These are phyloP conservation scores for Camptogramma bilineatum DNA, from an alignment of 2,888 invertebrate species.

Conservation along the genomic window DNA sequence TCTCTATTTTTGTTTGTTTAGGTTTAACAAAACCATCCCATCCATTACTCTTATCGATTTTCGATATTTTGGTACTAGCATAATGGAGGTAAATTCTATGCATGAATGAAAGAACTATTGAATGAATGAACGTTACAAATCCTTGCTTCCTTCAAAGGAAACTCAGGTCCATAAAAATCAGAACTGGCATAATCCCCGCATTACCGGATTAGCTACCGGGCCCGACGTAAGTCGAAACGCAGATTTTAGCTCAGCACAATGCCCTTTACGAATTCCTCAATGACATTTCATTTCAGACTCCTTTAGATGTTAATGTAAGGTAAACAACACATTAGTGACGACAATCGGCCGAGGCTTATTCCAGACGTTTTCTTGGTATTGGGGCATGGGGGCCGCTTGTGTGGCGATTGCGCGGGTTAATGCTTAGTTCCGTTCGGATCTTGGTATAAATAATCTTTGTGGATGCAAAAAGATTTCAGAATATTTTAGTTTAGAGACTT, in stretches of 20 bases:
- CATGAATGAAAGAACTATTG: slow-evolving; percentile 18
- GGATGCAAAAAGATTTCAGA: slow-evolving; percentile 11
- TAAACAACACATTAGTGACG: slow-evolving; percentile 76
- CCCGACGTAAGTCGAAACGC: slow-evolving; percentile 42
- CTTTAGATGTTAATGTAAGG: slow-evolving; percentile 65
- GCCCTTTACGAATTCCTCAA: slow-evolving; percentile 26
- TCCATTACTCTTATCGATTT: neutral
- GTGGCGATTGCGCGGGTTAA: slow-evolving; percentile 67
- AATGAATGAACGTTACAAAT: slow-evolving; percentile 26
- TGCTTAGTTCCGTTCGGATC: slow-evolving; percentile 67
- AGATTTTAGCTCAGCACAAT: slow-evolving; percentile 25
- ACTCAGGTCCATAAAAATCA: slow-evolving; percentile 26
- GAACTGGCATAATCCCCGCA: slow-evolving; percentile 47
- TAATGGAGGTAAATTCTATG: neutral
- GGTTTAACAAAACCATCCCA: too few species aligned
- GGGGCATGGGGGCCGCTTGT: slow-evolving; percentile 72
- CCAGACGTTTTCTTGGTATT: slow-evolving; percentile 73
- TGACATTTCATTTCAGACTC: slow-evolving; percentile 56
- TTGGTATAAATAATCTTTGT: slow-evolving; percentile 42
- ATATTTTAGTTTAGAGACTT: slow-evolving; percentile 9
- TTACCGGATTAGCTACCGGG: slow-evolving; percentile 66
- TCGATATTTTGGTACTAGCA: neutral
- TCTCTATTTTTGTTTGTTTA: neutral
- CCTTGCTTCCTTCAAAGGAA: slow-evolving; percentile 19
- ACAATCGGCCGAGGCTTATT: slow-evolving; percentile 71